A percentile compares a stretch with the other conserved stretches of the same genome.
Conservation (phyloP, 2,113 vertebrate genomes). For the Empidonax alnorum region DNA sequence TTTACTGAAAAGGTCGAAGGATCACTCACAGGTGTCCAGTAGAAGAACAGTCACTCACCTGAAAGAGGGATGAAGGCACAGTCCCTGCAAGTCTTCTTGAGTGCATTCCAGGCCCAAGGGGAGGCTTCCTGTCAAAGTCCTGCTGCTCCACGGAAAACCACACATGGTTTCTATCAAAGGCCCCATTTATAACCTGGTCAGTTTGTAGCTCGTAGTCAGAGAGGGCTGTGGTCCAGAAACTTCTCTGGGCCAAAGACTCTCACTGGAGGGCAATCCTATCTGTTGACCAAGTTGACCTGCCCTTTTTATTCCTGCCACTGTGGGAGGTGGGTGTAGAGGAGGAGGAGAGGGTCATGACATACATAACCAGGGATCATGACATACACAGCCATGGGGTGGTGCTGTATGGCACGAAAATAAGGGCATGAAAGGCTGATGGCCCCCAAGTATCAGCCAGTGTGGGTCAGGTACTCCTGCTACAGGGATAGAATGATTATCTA, state of each 20-base stretch:
- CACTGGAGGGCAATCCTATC: background rate
- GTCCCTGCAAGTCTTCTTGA: background rate
- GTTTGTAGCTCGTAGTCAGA: background rate
- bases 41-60: background rate
- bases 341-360: background rate
- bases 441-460: background rate
- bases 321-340: background rate
- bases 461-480: background rate
- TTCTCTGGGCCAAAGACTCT: fast-evolving
- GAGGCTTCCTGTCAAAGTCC: background rate
- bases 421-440: background rate
- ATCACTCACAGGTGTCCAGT: too few species aligned
- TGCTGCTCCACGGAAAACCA: background rate
- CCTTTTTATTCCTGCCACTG: background rate
- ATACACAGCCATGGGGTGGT: background rate
- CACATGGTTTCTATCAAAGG: background rate
- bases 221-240: background rate
- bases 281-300: background rate
- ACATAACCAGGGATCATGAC: background rate
- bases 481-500: background rate
- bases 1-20: fast-evolving
- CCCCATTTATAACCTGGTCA: background rate
- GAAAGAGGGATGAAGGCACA: background rate
- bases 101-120: background rate
- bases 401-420: too few species aligned